Evolutionary conservation across 2,888 invertebrate species (phyloP), one percentile per base, ranked within the genome.

Genomic region (Aporophyla lueneburgensis): DNA sequence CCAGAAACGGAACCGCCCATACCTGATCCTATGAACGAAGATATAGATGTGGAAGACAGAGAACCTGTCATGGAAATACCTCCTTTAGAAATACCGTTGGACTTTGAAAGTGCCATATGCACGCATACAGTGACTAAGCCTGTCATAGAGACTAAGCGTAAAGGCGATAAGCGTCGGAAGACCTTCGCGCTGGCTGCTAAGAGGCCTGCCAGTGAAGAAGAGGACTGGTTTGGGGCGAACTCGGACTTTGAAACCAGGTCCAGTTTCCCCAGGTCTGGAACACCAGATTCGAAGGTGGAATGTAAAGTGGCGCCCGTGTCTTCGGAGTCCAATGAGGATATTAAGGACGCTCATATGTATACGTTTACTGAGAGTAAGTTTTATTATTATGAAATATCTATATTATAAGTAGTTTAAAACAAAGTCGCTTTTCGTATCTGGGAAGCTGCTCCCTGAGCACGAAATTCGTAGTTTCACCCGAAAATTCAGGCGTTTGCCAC

Each of bases 221-320:
- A 96, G 6, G 96, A 96, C 9, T 95, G 93, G 94, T 90, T 89
- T 12, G 91, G 88, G 0, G 84, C 89, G 76, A 92, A 92, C 74
- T 96, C 96, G 6, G 96, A 96, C 73, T 78, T 94, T 40, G 96
- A 96, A 7, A 96, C 96, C 0, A 89, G 93, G 87, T 96, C 95
- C 3, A 96, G 95, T 85, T 95, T 92, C 87, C 95, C 95, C 0
- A 89, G 95, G 12, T 96, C 96, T 0, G 94, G 92, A 0, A 94
- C 95, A 0, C 96, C 96, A 0, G 96, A 96, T 65, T 94, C 94
- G 1, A 95, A 95, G 87, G 83, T 89, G 86, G 95, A 96, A 16
- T 80, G 73, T 46, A 93, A 91, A 82, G 54, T 84, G 19, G 83
- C 82, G 2, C 83, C 87, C 0, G 87, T 91, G 24, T 93, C 93